Evolutionary conservation across 37 sponge, comb jelly and placozoan genomes (phyloP).

Genomic region (Theonella swinhoei): DNA sequence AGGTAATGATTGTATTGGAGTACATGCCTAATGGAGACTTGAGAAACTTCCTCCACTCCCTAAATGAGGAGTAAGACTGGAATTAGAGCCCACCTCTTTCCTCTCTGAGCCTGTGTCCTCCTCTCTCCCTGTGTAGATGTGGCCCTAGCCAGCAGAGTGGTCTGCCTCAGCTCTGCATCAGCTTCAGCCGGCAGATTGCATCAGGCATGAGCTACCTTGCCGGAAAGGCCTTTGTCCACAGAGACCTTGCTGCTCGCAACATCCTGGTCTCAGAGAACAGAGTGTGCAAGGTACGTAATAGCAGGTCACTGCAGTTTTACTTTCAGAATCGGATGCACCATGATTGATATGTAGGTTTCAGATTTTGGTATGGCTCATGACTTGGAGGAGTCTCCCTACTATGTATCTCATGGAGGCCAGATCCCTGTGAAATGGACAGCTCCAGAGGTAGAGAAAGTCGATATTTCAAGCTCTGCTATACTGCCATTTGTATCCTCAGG

Average conservation of each 20-base stretch:
- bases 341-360: constrained; percentile 23
- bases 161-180: background rate
- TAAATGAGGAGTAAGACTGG: constrained; percentile 15
- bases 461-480: no score
- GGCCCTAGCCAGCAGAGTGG: background rate
- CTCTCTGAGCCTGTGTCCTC: background rate
- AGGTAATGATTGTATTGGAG: constrained; percentile 84
- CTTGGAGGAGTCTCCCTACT: constrained; percentile 26
- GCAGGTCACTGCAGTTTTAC: background rate
- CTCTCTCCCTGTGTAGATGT: background rate
- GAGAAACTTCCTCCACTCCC: constrained; percentile 14
- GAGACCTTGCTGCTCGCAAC: constrained; percentile 10
- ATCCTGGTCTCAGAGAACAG: background rate
- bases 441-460: constrained; percentile 44
- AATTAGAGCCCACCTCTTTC: background rate
- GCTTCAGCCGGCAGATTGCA: constrained; percentile 1
- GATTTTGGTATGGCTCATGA: constrained; percentile 71
- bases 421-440: constrained; percentile 78
- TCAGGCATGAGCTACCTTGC: constrained; percentile 5
- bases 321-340: background rate
- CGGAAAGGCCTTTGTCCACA: background rate
- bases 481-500: background rate
- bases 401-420: constrained; percentile 26
- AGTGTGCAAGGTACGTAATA: constrained; percentile 3
- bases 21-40: constrained; percentile 67